Conservation (phyloP, 2,888 invertebrate genomes). For the Elgonia sp. region DNA sequence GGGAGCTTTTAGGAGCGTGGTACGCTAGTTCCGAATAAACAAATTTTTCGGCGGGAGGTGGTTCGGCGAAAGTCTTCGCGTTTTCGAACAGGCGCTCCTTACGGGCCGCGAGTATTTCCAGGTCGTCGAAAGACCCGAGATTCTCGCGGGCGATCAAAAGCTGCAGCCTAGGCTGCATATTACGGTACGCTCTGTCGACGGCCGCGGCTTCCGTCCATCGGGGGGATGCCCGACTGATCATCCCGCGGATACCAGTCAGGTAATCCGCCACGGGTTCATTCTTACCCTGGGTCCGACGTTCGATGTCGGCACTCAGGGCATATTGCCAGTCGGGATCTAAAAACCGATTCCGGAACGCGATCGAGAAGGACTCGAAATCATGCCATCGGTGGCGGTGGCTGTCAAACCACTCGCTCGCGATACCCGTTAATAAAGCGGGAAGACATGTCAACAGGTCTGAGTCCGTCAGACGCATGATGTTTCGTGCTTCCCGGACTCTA, state of each 20-base stretch:
- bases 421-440: background rate
- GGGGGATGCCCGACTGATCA: background rate
- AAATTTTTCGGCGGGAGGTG: too few species aligned
- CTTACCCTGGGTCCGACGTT: conserved; percentile 19
- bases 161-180: background rate
- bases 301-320: background rate
- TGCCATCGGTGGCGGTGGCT: background rate
- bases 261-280: background rate
- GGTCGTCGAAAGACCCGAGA: background rate
- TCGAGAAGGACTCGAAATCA: conserved; percentile 9
- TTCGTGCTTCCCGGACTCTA: background rate
- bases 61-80: background rate
- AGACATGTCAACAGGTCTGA: background rate
- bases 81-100: background rate
- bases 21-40: too few species aligned
- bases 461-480: background rate
- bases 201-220: background rate
- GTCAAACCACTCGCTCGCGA: conserved; percentile 37
- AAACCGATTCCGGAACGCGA: background rate
- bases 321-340: conserved; percentile 22
- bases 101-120: background rate
- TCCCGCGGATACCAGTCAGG: background rate
- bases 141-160: background rate
- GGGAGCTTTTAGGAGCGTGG: too few species aligned
- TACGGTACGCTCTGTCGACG: background rate